These are phyloP conservation scores for Dolichallabes microphthalmus DNA, from an alignment of 2,113 vertebrate species.

Conservation along the genomic window DNA sequence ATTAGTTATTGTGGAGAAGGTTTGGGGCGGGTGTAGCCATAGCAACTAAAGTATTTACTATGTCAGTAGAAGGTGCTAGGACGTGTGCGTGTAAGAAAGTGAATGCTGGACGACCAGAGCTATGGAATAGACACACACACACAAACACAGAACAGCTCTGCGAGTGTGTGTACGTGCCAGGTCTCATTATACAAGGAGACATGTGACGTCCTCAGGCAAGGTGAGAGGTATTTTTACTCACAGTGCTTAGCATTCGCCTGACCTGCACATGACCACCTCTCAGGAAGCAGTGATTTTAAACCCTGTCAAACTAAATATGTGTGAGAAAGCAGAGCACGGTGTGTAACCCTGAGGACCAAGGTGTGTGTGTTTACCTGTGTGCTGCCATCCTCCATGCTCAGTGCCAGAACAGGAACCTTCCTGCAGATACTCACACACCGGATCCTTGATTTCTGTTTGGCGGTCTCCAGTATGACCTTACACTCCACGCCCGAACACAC, in stretches of 20 bases:
- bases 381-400: constrained; percentile 80
- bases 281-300: neutral
- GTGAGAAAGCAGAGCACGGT: neutral
- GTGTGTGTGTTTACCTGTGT: constrained; percentile 75
- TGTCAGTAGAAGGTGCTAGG: neutral
- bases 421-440: constrained; percentile 81
- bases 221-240: constrained; percentile 36
- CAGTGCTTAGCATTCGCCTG: neutral
- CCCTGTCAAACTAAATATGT: neutral
- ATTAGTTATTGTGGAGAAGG: too few relatives aligned
- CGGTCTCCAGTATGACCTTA: constrained; percentile 74
- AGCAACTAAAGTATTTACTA: neutral
- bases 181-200: constrained; percentile 47
- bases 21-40: neutral
- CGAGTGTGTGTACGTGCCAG: constrained; percentile 48
- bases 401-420: constrained; percentile 69
- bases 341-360: neutral
- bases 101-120: neutral
- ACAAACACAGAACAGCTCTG: constrained; percentile 24
- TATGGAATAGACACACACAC: neutral
- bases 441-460: constrained; percentile 73
- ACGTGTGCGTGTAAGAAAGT: neutral
- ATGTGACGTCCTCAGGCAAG: constrained; percentile 46
- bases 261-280: constrained; percentile 6
- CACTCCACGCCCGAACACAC: constrained; percentile 79